Percentiles rank a stretch among this genome's conserved stretches.
These are phyloP conservation scores for Chironomus striatipennis DNA, from an alignment of 1,140 invertebrate genomes.

Conservation along the genomic window DNA sequence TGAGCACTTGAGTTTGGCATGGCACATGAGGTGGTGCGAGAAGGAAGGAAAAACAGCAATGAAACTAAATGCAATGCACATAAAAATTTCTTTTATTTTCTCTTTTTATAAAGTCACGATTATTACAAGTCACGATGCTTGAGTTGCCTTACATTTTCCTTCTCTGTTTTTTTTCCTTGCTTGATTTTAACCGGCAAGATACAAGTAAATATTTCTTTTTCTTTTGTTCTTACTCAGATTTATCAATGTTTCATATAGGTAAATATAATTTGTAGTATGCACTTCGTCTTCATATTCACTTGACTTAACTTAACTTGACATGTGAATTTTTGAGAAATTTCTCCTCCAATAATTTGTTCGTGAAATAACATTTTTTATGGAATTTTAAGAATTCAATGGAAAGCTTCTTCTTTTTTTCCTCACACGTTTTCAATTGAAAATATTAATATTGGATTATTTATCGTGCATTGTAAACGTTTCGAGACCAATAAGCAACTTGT, in stretches of 20 bases:
- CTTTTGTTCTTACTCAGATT: not conserved
- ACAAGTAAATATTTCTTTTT: constrained; percentile 4
- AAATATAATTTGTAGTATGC: constrained; percentile 7
- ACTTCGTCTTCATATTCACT: not conserved
- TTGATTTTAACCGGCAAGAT: not conserved
- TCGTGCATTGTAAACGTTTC: too few species aligned
- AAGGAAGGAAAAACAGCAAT: not conserved
- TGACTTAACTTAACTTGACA: too few species aligned
- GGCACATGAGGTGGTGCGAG: not conserved
- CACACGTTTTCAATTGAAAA: too few species aligned
- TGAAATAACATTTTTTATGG: too few species aligned
- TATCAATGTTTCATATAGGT: not conserved
- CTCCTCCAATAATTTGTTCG: too few species aligned
- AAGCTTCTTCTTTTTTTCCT: too few species aligned
- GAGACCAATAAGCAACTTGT: too few species aligned
- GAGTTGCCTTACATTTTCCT: not conserved
- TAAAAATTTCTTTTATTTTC: not conserved
- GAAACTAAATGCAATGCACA: not conserved
- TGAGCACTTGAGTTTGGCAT: constrained; percentile 6
- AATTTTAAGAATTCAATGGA: too few species aligned
- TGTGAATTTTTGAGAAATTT: too few species aligned
- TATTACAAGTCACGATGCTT: constrained; percentile 11
- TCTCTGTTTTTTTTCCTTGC: not conserved
- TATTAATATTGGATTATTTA: too few species aligned
- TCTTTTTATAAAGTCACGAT: constrained; percentile 16